These are phyloP conservation scores for Vesta saturnalis DNA, from an alignment of 2,888 invertebrate species.

Conservation along the genomic window DNA sequence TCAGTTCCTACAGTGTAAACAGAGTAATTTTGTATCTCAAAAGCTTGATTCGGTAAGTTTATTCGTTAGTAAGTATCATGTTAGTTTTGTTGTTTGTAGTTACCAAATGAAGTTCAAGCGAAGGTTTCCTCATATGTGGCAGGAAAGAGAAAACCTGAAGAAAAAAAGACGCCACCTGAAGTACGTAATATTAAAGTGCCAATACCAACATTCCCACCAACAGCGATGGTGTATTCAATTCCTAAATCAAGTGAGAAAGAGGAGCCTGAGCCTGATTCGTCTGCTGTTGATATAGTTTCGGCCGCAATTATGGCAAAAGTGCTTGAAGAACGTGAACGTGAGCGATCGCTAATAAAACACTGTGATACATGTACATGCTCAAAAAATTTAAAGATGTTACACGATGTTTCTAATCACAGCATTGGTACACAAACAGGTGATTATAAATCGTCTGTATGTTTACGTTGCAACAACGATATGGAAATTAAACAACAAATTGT, in stretches of 20 bases:
- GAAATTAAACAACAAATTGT: slow-evolving; percentile 48
- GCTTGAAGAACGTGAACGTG: slow-evolving; percentile 86
- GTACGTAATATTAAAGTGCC: slow-evolving; percentile 76
- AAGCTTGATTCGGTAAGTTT: slow-evolving; percentile 86
- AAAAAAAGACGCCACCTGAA: slow-evolving; percentile 61
- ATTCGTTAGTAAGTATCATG: background rate
- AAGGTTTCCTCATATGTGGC: slow-evolving; percentile 84
- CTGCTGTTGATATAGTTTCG: slow-evolving; percentile 79
- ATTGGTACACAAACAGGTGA: slow-evolving; percentile 74
- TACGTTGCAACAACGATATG: slow-evolving; percentile 67
- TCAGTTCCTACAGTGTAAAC: slow-evolving; percentile 93
- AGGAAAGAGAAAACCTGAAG: slow-evolving; percentile 68
- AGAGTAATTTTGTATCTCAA: slow-evolving; percentile 92
- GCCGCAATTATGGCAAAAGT: slow-evolving; percentile 93
- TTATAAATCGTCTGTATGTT: slow-evolving; percentile 66
- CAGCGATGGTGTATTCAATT: slow-evolving; percentile 81
- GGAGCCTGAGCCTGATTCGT: slow-evolving; percentile 66
- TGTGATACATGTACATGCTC: slow-evolving; percentile 85
- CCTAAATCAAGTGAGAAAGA: slow-evolving; percentile 61
- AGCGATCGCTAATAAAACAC: slow-evolving; percentile 79
- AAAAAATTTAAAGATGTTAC: slow-evolving; percentile 63
- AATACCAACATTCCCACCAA: slow-evolving; percentile 84
- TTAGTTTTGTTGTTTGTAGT: slow-evolving; percentile 65
- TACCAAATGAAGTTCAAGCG: slow-evolving; percentile 91
- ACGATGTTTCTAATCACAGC: slow-evolving; percentile 67